These are phyloP conservation scores for Gadus macrocephalus DNA, from an alignment of 2,113 vertebrate genomes.

Conservation along the genomic window DNA sequence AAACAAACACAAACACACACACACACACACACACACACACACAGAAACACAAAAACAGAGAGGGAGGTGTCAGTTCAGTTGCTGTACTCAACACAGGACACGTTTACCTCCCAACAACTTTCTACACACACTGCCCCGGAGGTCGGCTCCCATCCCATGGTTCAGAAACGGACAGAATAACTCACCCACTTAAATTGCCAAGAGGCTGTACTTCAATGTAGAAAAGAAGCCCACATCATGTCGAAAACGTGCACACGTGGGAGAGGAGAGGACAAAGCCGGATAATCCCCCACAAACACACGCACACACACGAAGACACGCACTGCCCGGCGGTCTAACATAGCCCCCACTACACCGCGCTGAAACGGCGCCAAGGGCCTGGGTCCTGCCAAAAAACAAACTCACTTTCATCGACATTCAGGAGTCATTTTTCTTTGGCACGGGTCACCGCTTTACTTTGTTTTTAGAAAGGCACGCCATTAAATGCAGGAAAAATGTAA, in stretches of 20 bases:
- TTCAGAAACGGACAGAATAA: conserved; percentile 32
- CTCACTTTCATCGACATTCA: conserved; percentile 60
- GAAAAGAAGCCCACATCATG: conserved; percentile 56
- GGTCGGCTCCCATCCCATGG: background rate
- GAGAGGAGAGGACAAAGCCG: conserved; percentile 62
- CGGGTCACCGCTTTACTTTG: conserved; percentile 10
- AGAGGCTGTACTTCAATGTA: conserved; percentile 36
- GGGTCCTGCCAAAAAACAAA: conserved; percentile 54
- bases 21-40: background rate
- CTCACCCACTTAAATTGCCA: conserved; percentile 44
- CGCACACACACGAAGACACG: conserved; percentile 13
- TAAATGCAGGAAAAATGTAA: no score
- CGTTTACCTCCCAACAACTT: conserved; percentile 44
- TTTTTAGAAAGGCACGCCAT: no score
- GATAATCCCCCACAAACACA: conserved; percentile 47
- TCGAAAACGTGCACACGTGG: conserved; percentile 54
- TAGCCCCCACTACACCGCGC: conserved; percentile 52
- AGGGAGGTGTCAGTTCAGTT: conserved; percentile 7
- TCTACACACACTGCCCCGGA: conserved; percentile 28
- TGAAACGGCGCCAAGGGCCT: conserved; percentile 57
- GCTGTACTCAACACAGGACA: conserved; percentile 43
- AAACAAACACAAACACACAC: conserved; percentile 31
- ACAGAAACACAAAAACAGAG: background rate
- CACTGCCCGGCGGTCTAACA: conserved; percentile 52
- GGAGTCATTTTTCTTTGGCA: conserved; percentile 49